A percentile compares a stretch with the other conserved stretches of the same genome.
Evolutionary conservation across 2,113 vertebrate species (phyloP).

Genomic region (Notothenia rossii): DNA sequence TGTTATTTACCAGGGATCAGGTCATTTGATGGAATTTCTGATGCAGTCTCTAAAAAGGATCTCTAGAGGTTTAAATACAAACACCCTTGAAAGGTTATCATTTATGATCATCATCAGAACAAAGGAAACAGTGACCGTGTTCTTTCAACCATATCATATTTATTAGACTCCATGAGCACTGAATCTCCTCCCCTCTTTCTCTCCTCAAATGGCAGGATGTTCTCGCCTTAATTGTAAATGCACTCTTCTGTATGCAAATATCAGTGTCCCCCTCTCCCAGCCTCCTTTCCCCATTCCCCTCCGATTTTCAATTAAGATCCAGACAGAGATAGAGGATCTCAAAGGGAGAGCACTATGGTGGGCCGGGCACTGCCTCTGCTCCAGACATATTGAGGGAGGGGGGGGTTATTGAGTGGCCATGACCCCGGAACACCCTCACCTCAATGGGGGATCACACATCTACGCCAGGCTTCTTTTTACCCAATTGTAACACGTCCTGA

Average conservation of each 20-base stretch:
- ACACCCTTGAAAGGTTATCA: not conserved
- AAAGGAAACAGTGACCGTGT: slow-evolving; percentile 16
- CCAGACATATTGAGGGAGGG: slow-evolving; percentile 40
- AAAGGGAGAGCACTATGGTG: slow-evolving; percentile 49
- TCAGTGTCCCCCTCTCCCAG: not conserved
- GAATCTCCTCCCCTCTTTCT: slow-evolving; percentile 22
- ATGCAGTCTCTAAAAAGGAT: not conserved
- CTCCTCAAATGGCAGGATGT: slow-evolving; percentile 42
- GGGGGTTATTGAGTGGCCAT: slow-evolving; percentile 63
- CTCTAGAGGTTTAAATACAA: not conserved
- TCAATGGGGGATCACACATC: slow-evolving; percentile 38
- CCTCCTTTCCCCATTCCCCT: slow-evolving; percentile 25
- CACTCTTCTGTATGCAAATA: slow-evolving; percentile 69
- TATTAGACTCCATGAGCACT: slow-evolving; percentile 18
- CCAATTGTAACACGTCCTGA: slow-evolving; percentile 23
- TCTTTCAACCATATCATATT: slow-evolving; percentile 15
- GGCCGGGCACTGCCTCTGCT: slow-evolving; percentile 24
- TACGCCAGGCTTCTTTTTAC: slow-evolving; percentile 9
- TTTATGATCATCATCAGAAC: slow-evolving; percentile 6
- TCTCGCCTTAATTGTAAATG: slow-evolving; percentile 64
- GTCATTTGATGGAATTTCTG: not conserved
- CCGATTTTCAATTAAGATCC: slow-evolving; percentile 84
- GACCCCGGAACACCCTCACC: slow-evolving; percentile 61
- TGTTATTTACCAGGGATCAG: not conserved
- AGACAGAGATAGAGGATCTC: slow-evolving; percentile 76